Base-by-base conservation (phyloP, 2,113 vertebrate genomes). In the Chaenocephalus aceratus region DNA sequence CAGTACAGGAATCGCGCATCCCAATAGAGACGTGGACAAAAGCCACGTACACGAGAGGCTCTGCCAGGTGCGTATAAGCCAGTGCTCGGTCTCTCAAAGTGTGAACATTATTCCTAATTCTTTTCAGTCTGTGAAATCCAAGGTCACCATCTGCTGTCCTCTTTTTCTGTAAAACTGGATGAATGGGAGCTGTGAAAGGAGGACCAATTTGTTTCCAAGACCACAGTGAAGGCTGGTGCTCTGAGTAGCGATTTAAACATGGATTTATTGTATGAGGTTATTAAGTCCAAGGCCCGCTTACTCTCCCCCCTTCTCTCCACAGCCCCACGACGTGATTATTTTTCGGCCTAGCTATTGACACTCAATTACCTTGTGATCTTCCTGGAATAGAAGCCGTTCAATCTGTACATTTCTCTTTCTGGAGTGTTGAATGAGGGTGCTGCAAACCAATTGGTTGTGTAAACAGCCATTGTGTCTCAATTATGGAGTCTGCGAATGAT, bases 81-180 rank as follows among this genome's bases (percentile, higher is more conserved):
- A 79, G 81, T 23, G 79, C 77, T 63, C 44, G 1, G 6, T 49
- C 75, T 79, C 58, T 58, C 59, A 44, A 75, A 89, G 76, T 82
- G 56, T 72, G 72, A 88, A 68, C 76, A 88, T 87, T 66, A 75
- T 79, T 81, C 44, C 54, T 71, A 61, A 80, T 90, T 86, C 56
- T 73, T 84, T 83, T 86, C 66, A 56, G 44, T 71, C 68, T 46
- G 65, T 51, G 77, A 73, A 41, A 14, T 64, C 77, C 85, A 89
- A 94, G 83, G 88, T 91, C 90, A 91, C 84, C 88, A 89, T 87
- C 91, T 93, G 91, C 79, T 75, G 75, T 90, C 78, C 64, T 79
- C 36, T 23, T 14, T 30, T 59, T 59, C 34, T 59, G 14, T 59
- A 67, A 69, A 76, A 63, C 78, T 36, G 46, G 73, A 79, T 76